A percentile compares a stretch with the other conserved stretches of the same genome.
Evolutionary conservation across 2,888 invertebrate species (phyloP).

Genomic region (Pyrrhosoma nymphula): DNA sequence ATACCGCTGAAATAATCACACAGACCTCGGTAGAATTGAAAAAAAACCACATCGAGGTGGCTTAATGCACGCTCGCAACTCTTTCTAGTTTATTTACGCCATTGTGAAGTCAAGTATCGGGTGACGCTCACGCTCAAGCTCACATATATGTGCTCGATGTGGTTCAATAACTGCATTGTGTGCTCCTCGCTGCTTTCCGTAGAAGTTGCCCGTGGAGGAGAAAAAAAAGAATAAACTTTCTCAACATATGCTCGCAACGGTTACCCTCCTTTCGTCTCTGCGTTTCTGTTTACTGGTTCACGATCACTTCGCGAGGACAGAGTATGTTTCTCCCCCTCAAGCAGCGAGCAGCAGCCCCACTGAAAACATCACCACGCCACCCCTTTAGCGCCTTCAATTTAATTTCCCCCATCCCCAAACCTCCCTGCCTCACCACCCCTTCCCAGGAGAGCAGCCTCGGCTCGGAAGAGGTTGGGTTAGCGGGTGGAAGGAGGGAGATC

Average conservation of each 20-base stretch:
- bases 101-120: slow-evolving; percentile 16
- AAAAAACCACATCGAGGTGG: neutral
- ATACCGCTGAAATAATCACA: neutral
- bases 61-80: neutral
- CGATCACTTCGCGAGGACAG: neutral
- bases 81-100: slow-evolving; percentile 18
- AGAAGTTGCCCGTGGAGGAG: neutral
- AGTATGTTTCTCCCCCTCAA: neutral
- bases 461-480: neutral
- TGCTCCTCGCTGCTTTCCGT: neutral
- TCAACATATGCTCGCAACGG: neutral
- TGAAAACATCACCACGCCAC: neutral
- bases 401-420: too few relatives aligned
- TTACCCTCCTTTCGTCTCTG: neutral
- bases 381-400: neutral
- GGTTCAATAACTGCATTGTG: neutral
- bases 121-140: neutral
- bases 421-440: too few relatives aligned
- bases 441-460: too few relatives aligned
- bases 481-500: neutral
- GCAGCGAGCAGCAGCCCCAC: neutral
- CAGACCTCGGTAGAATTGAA: neutral
- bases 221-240: neutral
- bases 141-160: neutral
- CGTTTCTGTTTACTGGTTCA: neutral